phyloP scores from a whole-genome alignment of 2,888 invertebrate genomes.

The Troilus luridus region DNA sequence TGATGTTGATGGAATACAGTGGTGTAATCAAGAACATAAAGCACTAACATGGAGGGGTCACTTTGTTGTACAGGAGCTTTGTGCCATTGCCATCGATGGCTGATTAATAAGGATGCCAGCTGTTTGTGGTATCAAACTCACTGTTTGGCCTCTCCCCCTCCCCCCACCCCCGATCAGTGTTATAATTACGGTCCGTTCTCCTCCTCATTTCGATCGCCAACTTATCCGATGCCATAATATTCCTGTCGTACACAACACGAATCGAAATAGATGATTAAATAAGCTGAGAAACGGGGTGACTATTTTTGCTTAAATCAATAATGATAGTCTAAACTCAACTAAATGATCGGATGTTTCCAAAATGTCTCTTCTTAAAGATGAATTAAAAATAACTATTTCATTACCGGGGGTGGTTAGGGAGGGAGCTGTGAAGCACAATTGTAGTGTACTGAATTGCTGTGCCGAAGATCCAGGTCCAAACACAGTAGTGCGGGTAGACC shows the following conservation, averaged over 20 bases:
- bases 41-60: background rate
- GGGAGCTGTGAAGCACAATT: no score
- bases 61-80: background rate
- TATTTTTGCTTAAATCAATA: background rate
- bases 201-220: background rate
- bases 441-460: no score
- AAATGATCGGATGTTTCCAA: background rate
- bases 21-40: background rate
- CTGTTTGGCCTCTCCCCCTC: background rate
- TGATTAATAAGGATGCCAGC: background rate
- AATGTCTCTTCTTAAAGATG: no score
- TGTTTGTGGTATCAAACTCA: conserved; percentile 29
- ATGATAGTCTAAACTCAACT: background rate
- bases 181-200: background rate
- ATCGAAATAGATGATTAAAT: background rate
- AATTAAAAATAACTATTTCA: no score
- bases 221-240: background rate
- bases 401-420: no score
- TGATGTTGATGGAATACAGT: background rate
- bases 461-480: no score
- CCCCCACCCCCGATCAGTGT: background rate
- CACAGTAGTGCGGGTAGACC: no score
- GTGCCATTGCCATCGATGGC: conserved; percentile 10
- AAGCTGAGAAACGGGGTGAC: background rate
- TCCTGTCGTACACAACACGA: background rate